Conservation (phyloP, 2,888 invertebrate genomes). For the Agrilus mali region DNA sequence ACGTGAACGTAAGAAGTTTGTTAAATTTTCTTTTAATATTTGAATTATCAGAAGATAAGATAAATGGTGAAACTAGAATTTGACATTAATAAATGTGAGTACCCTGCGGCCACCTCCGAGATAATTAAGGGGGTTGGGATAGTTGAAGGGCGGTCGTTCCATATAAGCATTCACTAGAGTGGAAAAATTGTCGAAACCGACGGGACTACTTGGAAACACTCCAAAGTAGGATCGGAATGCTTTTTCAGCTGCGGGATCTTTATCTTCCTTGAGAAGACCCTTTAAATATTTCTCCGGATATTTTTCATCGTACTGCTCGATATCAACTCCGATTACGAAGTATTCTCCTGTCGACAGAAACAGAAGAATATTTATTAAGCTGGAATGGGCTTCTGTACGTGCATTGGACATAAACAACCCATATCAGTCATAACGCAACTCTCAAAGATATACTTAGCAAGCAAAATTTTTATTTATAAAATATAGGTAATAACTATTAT, state of each 20-base stretch:
- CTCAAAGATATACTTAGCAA: too few relatives aligned
- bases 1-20: too few relatives aligned
- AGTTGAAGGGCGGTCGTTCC: constrained; percentile 77
- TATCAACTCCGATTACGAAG: constrained; percentile 83
- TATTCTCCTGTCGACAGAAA: constrained; percentile 62
- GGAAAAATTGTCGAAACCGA: constrained; percentile 62
- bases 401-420: too few relatives aligned
- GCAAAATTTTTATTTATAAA: too few relatives aligned
- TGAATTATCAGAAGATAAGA: too few relatives aligned
- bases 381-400: too few relatives aligned
- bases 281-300: constrained; percentile 69
- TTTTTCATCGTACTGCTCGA: constrained; percentile 71
- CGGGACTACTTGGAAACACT: constrained; percentile 64
- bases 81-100: too few relatives aligned
- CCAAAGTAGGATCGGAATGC: constrained; percentile 76
- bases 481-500: too few relatives aligned
- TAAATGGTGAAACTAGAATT: too few relatives aligned
- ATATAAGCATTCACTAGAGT: constrained; percentile 69
- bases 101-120: constrained; percentile 59
- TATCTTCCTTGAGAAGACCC: constrained; percentile 56
- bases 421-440: too few relatives aligned
- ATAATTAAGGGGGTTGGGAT: constrained; percentile 62
- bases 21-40: too few relatives aligned
- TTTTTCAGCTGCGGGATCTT: constrained; percentile 44
- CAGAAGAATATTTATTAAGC: too few relatives aligned